Conservation (phyloP, 2,113 vertebrate species). For the Nymphicus hollandicus region DNA sequence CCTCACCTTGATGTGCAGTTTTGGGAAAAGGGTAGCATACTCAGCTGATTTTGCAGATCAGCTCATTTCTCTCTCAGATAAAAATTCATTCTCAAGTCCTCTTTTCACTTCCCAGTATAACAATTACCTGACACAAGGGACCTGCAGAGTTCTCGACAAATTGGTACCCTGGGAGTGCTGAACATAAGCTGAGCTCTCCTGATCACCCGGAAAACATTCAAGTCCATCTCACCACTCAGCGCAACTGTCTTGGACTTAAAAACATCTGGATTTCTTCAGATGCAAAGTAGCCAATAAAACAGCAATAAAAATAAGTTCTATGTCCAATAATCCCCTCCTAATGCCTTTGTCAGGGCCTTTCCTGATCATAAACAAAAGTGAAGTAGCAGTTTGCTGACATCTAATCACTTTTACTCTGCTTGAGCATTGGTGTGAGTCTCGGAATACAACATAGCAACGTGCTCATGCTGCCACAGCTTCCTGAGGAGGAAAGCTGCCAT, state of each 20-base stretch:
- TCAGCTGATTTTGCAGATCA: not conserved
- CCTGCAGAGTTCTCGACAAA: not conserved
- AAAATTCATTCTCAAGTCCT: not conserved
- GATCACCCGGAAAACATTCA: not conserved
- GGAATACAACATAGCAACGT: accelerated
- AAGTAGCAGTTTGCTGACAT: not conserved
- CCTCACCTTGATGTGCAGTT: not conserved
- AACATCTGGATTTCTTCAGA: not conserved
- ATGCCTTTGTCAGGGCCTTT: not conserved
- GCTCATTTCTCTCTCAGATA: not conserved
- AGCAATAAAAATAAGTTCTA: not conserved
- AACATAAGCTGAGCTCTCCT: not conserved
- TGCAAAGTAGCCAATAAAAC: not conserved
- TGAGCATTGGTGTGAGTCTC: not conserved
- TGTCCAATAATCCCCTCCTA: not conserved
- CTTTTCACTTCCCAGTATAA: not conserved
- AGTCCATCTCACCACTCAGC: not conserved
- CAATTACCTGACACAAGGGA: not conserved
- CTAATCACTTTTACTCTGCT: not conserved
- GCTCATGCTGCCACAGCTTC: not conserved
- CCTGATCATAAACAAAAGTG: no score
- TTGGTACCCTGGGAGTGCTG: not conserved
- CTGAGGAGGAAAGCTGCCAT: not conserved
- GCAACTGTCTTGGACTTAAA: no score
- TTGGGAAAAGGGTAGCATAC: not conserved